phyloP scores from a whole-genome alignment of 2,797 vertebrate species.

The Ptychadena robeensis region DNA sequence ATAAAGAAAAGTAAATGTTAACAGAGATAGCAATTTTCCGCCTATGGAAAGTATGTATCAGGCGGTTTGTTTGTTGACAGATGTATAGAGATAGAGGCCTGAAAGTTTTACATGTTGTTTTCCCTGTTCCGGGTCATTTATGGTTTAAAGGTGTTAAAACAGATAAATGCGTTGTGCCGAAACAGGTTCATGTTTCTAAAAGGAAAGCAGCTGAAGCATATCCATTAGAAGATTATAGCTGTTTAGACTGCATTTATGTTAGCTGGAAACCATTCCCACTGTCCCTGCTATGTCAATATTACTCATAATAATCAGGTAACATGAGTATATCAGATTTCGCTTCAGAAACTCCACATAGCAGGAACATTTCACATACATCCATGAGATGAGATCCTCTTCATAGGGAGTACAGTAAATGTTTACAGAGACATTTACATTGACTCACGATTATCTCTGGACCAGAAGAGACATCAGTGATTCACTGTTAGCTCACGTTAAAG shows the following conservation, averaged over 20 bases:
- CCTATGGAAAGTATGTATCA: conserved; percentile 31
- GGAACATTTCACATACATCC: conserved; percentile 3
- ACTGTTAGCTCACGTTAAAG: neutral
- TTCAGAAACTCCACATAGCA: neutral
- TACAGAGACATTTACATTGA: neutral
- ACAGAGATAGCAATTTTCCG: conserved; percentile 23
- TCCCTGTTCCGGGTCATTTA: conserved; percentile 35
- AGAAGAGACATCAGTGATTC: neutral
- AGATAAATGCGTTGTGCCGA: conserved; percentile 31
- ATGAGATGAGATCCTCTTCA: neutral
- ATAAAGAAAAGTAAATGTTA: conserved; percentile 1
- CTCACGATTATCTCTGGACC: neutral
- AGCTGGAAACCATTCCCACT: conserved; percentile 32
- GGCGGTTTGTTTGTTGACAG: conserved; percentile 29
- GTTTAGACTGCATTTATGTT: conserved; percentile 23
- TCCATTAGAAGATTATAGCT: conserved; percentile 34
- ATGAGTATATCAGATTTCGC: conserved; percentile 26
- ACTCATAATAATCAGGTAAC: conserved; percentile 35
- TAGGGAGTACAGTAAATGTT: neutral
- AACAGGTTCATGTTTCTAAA: conserved; percentile 31
- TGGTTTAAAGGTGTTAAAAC: conserved; percentile 44
- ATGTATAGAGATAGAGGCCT: conserved; percentile 34
- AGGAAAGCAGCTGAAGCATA: conserved; percentile 32
- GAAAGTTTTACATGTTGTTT: conserved; percentile 23
- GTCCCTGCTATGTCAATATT: conserved; percentile 36